Base-by-base conservation (phyloP, 2,888 invertebrate species). In the Molorchus minor region DNA sequence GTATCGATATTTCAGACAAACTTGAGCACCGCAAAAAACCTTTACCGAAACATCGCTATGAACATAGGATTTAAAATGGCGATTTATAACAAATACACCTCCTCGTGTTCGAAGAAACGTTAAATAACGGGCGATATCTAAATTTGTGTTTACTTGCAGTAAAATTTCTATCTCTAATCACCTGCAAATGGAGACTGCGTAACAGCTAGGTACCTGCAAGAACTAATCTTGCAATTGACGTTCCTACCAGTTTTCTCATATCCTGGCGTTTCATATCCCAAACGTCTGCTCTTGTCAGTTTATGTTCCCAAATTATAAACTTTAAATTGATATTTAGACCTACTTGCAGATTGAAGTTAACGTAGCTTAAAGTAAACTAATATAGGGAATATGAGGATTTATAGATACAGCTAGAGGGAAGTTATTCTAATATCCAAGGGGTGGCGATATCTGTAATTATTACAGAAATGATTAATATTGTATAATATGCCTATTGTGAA, bases 221-320 rank as follows among this genome's bases (percentile, higher is more conserved):
- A 62, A 58, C 53, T 53, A 64, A 56, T 58, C 58, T 66, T 67
- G 65, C 62, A 63, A 67, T 67, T 69, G 69, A 69, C 69, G 65
- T 64, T 51, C 56, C 49, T 57, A 64, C 59, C 66, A 67, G 69
- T 65, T 65, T 67, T 66, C 65, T 63, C 63, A 67, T 67, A 67
- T 66, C 62, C 63, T 33, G 56, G 61, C 59, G 62, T 58, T 63
- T 60, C 58, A 56, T 61, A 61, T 49, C 54, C 54, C 30, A 56
- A 69, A 67, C 64, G 65, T 63, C 67, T 68, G 68, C 43, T 51
- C 62, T 52, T 64, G 68, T 68, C 69, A 68, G 66, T 46, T 59
- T 46, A 51, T 51, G 58, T 44, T 62, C 56, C 49, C 35, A 60
- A 67, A 57, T 65, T 65, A 57, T 57, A 61, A 69, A 69, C 64